Evolutionary conservation across 2,888 invertebrate genomes (phyloP).

Genomic region (Phyto melanocephala): DNA sequence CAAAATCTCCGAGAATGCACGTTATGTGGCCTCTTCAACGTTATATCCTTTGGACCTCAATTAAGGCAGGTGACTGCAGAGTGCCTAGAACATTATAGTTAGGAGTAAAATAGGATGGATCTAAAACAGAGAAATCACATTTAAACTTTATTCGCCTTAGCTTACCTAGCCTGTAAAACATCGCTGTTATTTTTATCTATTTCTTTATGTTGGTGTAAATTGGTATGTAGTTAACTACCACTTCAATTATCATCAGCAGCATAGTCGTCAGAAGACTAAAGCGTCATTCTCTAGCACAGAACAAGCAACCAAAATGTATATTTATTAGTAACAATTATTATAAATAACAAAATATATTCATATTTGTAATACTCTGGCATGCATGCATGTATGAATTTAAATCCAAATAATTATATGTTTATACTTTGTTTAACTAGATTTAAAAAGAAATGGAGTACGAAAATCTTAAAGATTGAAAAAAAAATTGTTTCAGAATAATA

Average conservation of each 20-base stretch:
- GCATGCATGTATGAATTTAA: neutral
- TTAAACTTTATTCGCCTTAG: neutral
- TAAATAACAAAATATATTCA: slow-evolving; percentile 23
- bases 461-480: too few relatives aligned
- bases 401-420: neutral
- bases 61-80: too few relatives aligned
- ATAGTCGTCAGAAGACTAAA: neutral
- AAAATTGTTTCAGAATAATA: too few relatives aligned
- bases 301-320: neutral
- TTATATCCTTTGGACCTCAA: too few relatives aligned
- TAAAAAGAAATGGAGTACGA: neutral
- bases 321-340: slow-evolving; percentile 13
- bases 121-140: too few relatives aligned
- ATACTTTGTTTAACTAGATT: neutral
- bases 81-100: too few relatives aligned
- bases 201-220: neutral
- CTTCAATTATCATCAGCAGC: slow-evolving; percentile 17
- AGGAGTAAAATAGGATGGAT: too few relatives aligned
- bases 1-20: too few relatives aligned
- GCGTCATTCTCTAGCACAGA: neutral
- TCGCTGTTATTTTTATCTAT: neutral
- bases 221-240: neutral
- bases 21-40: too few relatives aligned
- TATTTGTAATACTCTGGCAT: neutral
- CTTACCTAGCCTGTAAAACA: neutral